phyloP scores from a whole-genome alignment of 2,113 vertebrate species.

The Pachycephala philippinensis region DNA sequence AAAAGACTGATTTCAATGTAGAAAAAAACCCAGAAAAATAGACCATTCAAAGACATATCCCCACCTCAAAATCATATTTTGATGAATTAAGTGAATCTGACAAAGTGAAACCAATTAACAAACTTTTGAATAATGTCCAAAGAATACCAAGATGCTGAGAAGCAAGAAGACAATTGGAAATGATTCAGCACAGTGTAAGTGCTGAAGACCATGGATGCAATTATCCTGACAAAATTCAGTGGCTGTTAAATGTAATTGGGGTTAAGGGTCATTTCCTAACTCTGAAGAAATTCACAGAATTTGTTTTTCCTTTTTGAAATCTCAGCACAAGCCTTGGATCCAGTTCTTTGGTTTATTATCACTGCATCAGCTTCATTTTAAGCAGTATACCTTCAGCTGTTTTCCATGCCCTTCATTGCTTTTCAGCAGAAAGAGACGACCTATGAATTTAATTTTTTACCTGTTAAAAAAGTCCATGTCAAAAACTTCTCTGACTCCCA shows the following conservation, averaged over 20 bases:
- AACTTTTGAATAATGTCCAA: not conserved
- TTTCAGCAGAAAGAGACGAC: not conserved
- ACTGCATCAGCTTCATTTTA: not conserved
- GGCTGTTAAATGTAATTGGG: not conserved
- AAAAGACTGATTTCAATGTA: not conserved
- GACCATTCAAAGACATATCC: not conserved
- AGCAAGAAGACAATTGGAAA: not conserved
- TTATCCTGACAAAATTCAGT: not conserved
- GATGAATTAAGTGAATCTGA: not conserved
- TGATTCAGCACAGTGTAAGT: not conserved
- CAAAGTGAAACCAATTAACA: not conserved
- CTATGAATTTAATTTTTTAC: not conserved
- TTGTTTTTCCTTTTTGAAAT: not conserved
- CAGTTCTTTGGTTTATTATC: not conserved
- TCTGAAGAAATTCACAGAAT: not conserved
- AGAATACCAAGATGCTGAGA: not conserved
- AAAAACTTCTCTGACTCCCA: not conserved
- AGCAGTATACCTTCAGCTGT: not conserved
- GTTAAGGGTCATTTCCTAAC: not conserved
- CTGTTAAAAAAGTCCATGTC: not conserved
- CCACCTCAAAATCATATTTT: not conserved
- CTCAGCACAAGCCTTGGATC: not conserved
- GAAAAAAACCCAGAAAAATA: not conserved
- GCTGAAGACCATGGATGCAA: not conserved
- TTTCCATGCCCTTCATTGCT: not conserved